Conservation (phyloP, 2,888 invertebrate species). For the Melinopterus prodromus region DNA sequence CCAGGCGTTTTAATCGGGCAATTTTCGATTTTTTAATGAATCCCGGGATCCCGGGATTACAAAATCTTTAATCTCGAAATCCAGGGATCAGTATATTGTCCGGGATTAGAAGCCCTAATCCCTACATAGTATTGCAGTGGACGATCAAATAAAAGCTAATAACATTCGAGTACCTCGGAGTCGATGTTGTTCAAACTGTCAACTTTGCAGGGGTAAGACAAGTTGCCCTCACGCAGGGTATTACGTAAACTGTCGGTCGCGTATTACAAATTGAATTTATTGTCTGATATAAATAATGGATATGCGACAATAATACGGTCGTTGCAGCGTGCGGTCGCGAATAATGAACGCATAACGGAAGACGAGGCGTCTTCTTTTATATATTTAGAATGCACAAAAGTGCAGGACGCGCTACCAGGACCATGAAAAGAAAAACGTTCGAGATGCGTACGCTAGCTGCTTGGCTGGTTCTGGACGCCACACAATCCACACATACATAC, state of each 20-base stretch:
- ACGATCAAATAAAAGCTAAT: too few relatives aligned
- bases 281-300: constrained; percentile 19
- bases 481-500: constrained; percentile 9
- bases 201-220: not conserved
- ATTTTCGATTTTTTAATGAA: too few relatives aligned
- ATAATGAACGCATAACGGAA: constrained; percentile 17
- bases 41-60: too few relatives aligned
- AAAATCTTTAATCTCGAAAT: too few relatives aligned
- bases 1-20: too few relatives aligned
- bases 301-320: constrained; percentile 4
- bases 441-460: not conserved
- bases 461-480: not conserved
- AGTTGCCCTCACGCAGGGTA: not conserved
- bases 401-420: constrained; percentile 10
- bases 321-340: constrained; percentile 9
- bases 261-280: constrained; percentile 23
- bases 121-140: too few relatives aligned
- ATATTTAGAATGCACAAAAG: constrained; percentile 25
- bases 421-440: constrained; percentile 27
- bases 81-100: too few relatives aligned
- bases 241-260: constrained; percentile 6
- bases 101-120: too few relatives aligned
- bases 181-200: not conserved
- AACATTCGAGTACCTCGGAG: not conserved
- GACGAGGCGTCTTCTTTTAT: constrained; percentile 16